phyloP scores from a whole-genome alignment of 2,113 vertebrate species.

The Laterallus jamaicensis region DNA sequence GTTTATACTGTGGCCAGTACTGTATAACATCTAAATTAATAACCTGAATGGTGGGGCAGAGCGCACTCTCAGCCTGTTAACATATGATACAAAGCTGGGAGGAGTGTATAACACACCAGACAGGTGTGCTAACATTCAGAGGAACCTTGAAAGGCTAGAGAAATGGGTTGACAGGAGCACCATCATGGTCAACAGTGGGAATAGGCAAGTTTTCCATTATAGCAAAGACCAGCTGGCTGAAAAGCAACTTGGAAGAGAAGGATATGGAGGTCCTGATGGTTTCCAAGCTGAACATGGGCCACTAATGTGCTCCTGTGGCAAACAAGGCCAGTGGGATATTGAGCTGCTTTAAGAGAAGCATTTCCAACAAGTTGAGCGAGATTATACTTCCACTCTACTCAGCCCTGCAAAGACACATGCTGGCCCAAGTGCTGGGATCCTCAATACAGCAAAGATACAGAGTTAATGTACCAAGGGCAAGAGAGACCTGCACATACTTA shows the following conservation, averaged over 20 bases:
- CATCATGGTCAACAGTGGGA: neutral
- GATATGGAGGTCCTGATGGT: neutral
- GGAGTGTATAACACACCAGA: neutral
- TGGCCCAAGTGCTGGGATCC: neutral
- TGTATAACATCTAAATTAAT: neutral
- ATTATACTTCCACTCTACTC: neutral
- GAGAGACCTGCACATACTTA: neutral
- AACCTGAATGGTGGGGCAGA: neutral
- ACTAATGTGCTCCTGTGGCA: neutral
- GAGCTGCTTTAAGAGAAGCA: neutral
- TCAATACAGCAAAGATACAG: neutral
- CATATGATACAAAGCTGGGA: neutral
- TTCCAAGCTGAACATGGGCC: neutral
- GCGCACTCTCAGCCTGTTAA: neutral
- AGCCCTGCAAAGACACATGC: neutral
- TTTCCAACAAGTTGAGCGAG: fast-evolving
- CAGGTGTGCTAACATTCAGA: neutral
- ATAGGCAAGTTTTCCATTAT: neutral
- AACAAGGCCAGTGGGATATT: neutral
- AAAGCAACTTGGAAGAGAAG: neutral
- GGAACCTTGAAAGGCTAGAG: neutral
- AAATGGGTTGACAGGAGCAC: neutral
- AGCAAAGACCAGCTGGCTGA: neutral
- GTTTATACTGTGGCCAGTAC: neutral
- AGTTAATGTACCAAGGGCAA: neutral